phyloP scores from a whole-genome alignment of 2,113 vertebrate species.

The Athene cunicularia region DNA sequence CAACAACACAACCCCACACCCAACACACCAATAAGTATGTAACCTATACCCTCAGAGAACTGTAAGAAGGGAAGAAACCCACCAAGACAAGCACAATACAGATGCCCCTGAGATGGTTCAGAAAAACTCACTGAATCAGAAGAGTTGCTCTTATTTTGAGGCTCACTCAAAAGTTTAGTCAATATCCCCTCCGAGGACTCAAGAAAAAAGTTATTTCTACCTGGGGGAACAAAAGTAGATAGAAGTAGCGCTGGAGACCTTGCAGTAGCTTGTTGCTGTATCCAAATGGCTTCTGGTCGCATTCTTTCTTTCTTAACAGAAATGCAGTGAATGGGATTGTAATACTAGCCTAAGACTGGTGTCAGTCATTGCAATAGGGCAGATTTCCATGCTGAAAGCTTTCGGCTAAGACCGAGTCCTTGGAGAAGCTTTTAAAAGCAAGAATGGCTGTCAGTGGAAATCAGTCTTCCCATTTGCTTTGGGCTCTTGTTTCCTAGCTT shows the following conservation, averaged over 20 bases:
- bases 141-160: neutral
- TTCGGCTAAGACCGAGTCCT: neutral
- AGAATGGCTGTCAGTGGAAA: neutral
- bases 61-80: neutral
- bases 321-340: neutral
- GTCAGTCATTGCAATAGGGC: neutral
- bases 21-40: neutral
- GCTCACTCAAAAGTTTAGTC: neutral
- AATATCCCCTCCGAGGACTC: neutral
- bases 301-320: neutral
- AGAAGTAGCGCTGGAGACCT: neutral
- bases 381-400: neutral
- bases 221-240: neutral
- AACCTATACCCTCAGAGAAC: neutral
- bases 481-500: neutral
- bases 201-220: neutral
- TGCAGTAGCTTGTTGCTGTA: neutral
- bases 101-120: neutral
- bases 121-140: neutral
- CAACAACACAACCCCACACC: neutral
- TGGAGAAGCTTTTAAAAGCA: neutral
- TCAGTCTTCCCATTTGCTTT: neutral
- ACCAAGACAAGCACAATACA: neutral
- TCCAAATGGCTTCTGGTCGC: neutral
- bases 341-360: neutral